Evolutionary conservation across 2,888 invertebrate genomes (phyloP), one percentile per base, ranked within the genome.

Genomic region (Apamea anceps): DNA sequence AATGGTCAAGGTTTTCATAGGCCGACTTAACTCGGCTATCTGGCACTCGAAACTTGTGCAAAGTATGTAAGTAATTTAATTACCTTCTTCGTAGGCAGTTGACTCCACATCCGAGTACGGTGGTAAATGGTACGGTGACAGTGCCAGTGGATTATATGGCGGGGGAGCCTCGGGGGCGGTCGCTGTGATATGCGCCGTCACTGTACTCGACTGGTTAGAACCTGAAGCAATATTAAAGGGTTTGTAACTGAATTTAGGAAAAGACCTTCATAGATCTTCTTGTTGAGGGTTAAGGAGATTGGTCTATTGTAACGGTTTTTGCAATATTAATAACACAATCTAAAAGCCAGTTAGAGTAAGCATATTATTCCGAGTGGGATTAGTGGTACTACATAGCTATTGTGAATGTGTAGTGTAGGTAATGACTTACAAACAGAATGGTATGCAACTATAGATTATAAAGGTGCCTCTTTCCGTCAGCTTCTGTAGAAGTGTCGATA

Each of bases 141-240:
- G 89, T 72, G 92, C 91, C 83, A 91, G 88, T 60, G 92, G 88
- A 77, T 93, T 88, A 91, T 95, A 95, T 1, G 95, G 94, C 84
- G 96, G 96, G 45, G 95, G 95, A n/a, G 93, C 82, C n/a, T 89
- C 94, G 13, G 95, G 94, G 66, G 94, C 94, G 45, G 90, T 91
- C 37, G 93, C 84, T 7, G 85, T 87, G 48, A 87, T 85, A 1
- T 63, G 75, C 54, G 84, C 88, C 18, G 85, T 84, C 75, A 87
- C 79, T 25, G 73, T 85, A 37, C 84, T 83, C 18, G 87, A 82
- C 78, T 75, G 86, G 66, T 66, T 79, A n/a, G 85, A 85, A 84
- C 80, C 85, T 85, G 77, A 70, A 70, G 10, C n/a, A 74, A 85
- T 42, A 72, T 28, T 15, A 54, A 45, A 45, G 18, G 28, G 15